Percentiles rank a stretch among this genome's conserved stretches.
phyloP scores from a whole-genome alignment of 2,797 vertebrate genomes.

The Columba guinea region DNA sequence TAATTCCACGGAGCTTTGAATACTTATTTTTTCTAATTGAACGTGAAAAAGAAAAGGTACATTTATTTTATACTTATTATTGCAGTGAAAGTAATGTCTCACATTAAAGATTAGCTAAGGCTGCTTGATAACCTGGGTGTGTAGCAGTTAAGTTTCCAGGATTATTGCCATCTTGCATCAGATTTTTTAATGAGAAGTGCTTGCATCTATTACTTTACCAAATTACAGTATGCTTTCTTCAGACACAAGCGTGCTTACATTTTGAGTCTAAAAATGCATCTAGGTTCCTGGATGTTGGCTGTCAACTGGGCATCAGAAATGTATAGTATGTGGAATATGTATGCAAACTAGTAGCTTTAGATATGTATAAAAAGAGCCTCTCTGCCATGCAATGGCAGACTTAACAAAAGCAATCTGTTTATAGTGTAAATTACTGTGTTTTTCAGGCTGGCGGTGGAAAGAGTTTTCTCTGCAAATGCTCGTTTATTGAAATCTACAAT shows the following conservation, averaged over 20 bases:
- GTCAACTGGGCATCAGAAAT: background rate
- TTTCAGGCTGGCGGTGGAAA: constrained; percentile 85
- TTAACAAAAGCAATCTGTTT: background rate
- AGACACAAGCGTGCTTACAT: background rate
- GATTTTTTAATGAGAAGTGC: background rate
- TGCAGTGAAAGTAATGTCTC: background rate
- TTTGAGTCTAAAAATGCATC: background rate
- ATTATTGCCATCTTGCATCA: background rate
- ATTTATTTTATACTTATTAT: background rate
- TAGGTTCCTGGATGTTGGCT: background rate
- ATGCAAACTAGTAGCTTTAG: background rate
- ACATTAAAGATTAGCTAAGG: background rate
- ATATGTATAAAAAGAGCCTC: background rate
- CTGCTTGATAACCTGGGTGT: background rate
- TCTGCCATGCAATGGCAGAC: background rate
- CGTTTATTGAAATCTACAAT: constrained; percentile 98
- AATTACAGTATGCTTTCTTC: background rate
- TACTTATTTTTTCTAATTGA: constrained; percentile 96
- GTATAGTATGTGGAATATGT: background rate
- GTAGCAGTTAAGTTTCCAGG: background rate
- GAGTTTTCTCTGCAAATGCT: constrained; percentile 97
- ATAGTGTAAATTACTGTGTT: background rate
- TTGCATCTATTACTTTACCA: background rate
- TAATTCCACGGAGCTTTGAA: constrained; percentile 96
- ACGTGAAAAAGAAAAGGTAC: constrained; percentile 91